Evolutionary conservation across 2,113 vertebrate genomes (phyloP).

Genomic region (Pyxicephalus adspersus): DNA sequence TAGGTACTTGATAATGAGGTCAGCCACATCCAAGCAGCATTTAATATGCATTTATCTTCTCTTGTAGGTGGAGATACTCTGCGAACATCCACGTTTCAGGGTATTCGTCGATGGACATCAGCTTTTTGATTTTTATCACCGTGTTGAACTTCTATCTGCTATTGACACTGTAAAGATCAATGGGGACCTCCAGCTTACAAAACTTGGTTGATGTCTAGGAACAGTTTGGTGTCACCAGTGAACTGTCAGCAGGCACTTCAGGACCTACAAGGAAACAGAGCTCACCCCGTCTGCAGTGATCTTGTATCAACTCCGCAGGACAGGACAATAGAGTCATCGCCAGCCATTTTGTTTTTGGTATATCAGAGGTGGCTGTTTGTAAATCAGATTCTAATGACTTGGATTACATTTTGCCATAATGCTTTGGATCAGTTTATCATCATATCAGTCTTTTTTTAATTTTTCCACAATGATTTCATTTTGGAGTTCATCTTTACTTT

Average conservation of each 20-base stretch:
- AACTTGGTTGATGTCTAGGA: conserved; percentile 81
- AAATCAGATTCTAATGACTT: conserved; percentile 7
- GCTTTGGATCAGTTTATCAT: conserved; percentile 9
- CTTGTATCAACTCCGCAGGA: conserved; percentile 7
- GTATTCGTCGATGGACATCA: conserved; percentile 98
- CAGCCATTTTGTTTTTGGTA: conserved; percentile 27
- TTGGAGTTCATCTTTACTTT: neutral
- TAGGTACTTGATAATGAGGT: too few relatives aligned
- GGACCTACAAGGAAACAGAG: conserved; percentile 46
- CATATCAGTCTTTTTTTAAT: conserved; percentile 23
- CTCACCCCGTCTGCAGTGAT: conserved; percentile 9
- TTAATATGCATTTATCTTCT: conserved; percentile 51
- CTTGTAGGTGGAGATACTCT: conserved; percentile 94
- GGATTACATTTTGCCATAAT: conserved; percentile 10
- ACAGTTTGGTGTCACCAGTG: conserved; percentile 62
- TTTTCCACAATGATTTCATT: conserved; percentile 11
- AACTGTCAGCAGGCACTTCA: conserved; percentile 59
- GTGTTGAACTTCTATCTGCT: conserved; percentile 88
- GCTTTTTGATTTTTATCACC: conserved; percentile 99
- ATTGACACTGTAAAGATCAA: conserved; percentile 96
- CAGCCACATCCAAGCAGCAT: too few relatives aligned
- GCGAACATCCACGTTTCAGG: conserved; percentile 96
- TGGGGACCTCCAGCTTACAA: conserved; percentile 95
- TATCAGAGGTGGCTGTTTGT: conserved; percentile 25
- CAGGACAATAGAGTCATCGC: neutral